Base-by-base conservation (phyloP, 2,888 invertebrate species). In the Trachelus tabidus region DNA sequence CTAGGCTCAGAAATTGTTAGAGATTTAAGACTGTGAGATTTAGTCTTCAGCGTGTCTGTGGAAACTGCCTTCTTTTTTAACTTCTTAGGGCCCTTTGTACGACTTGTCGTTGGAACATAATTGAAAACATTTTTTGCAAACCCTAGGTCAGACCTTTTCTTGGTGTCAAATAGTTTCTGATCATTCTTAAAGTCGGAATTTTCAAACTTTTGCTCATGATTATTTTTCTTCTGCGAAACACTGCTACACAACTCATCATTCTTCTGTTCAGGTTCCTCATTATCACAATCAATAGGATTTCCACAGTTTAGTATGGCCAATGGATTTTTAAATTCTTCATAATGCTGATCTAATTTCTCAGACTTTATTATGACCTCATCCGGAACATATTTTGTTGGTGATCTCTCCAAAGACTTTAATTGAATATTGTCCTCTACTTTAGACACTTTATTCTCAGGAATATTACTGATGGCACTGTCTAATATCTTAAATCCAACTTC, bases 1-100 rank as follows among this genome's bases (percentile, higher is more conserved):
- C 86, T 87, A 23, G 91, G 91, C 56, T 83, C 78, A 1, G 91
- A 91, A 34, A 90, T 90, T n/a, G 81, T 83, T 9, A 87, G 69
- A 77, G 79, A 82, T 33, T 83, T 85, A 56, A 87, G 76, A 4
- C 86, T 86, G 4, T 85, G 81, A 12, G 87, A 85, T 1, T 86
- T 81, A 33, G 81, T 83, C 12, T 80, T 82, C 3, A 77, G 69
- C 12, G n/a, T 31, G 33, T 71, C 4, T 30, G 69, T 23, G 56
- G 12, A 34, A 71, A 12, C 31, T 71, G 4, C 2, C 71, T 71
- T 71, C 31, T 31, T 33, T 33, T 33, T 33, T 6, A 82, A 76
- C 23, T 82, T 85, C 31, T 81, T 84, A 11, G 83, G 83, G 4
- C 86, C 84, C 34, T 86, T 87, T 15, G 78, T 79, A 2, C 85